Evolutionary conservation across 2,888 invertebrate species (phyloP).

Genomic region (Blera fallax): DNA sequence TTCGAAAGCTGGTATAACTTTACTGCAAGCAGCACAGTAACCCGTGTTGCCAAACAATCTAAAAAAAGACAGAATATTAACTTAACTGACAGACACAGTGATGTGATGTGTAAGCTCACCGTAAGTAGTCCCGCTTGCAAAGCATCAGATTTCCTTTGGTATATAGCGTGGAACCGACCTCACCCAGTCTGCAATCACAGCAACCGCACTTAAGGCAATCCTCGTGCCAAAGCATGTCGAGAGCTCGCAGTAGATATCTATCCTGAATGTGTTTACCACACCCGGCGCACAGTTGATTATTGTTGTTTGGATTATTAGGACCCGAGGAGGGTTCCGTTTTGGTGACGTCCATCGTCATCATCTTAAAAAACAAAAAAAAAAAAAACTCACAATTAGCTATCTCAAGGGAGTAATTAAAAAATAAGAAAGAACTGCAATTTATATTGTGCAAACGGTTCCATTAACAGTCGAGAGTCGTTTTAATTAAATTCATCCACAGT

Average conservation of each 20-base stretch:
- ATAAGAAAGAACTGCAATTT: conserved; percentile 31
- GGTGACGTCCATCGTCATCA: conserved; percentile 94
- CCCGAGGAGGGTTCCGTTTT: conserved; percentile 86
- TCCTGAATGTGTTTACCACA: conserved; percentile 97
- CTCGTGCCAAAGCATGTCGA: conserved; percentile 98
- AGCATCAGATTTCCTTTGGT: conserved; percentile 97
- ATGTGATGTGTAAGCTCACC: conserved; percentile 82
- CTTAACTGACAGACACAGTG: not conserved
- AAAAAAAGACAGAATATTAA: conserved; percentile 68
- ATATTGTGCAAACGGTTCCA: conserved; percentile 38
- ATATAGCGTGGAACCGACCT: conserved; percentile 97
- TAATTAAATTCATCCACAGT: conserved; percentile 58
- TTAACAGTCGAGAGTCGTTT: conserved; percentile 44
- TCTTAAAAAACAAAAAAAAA: conserved; percentile 77
- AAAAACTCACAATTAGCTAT: conserved; percentile 41
- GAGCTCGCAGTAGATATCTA: conserved; percentile 93
- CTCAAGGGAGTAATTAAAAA: conserved; percentile 59
- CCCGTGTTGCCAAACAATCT: conserved; percentile 97
- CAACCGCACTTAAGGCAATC: conserved; percentile 98
- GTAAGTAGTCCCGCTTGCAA: conserved; percentile 97
- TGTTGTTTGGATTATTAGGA: conserved; percentile 80
- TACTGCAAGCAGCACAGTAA: conserved; percentile 98
- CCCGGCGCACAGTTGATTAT: conserved; percentile 92
- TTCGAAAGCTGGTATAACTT: conserved; percentile 98
- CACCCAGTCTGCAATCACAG: conserved; percentile 97